Percentiles rank a stretch among this genome's conserved stretches.
phyloP scores from a whole-genome alignment of 2,113 vertebrate species.

The Capreolus pygargus region DNA sequence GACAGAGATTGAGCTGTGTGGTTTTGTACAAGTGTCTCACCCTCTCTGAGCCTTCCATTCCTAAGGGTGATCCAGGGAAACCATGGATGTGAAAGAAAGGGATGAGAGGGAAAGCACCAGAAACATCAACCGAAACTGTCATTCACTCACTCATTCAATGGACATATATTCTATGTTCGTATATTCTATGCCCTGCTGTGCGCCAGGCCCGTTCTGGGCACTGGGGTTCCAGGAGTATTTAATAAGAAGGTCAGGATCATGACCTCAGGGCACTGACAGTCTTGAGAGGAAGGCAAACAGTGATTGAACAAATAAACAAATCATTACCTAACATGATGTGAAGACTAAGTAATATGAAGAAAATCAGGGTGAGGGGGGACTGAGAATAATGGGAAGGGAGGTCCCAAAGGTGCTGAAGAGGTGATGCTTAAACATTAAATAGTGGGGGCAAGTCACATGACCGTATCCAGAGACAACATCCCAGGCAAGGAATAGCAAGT shows the following conservation, averaged over 20 bases:
- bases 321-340: too few relatives aligned
- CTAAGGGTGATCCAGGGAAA: background rate
- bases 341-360: too few relatives aligned
- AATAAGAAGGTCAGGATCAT: background rate
- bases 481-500: background rate
- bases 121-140: too few relatives aligned
- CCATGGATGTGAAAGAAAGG: background rate
- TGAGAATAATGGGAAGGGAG: background rate
- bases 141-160: background rate
- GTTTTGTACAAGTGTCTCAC: background rate
- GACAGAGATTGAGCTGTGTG: background rate
- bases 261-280: background rate
- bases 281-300: background rate
- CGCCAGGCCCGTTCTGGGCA: background rate
- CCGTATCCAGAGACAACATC: background rate
- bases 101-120: accelerated
- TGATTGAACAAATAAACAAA: background rate
- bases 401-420: too few relatives aligned
- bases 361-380: background rate
- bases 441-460: background rate
- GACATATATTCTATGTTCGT: background rate
- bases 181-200: background rate
- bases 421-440: background rate
- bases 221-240: background rate
- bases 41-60: background rate